Conservation (phyloP, 2,113 vertebrate genomes). For the Lepidiolamprologus cunningtoni region DNA sequence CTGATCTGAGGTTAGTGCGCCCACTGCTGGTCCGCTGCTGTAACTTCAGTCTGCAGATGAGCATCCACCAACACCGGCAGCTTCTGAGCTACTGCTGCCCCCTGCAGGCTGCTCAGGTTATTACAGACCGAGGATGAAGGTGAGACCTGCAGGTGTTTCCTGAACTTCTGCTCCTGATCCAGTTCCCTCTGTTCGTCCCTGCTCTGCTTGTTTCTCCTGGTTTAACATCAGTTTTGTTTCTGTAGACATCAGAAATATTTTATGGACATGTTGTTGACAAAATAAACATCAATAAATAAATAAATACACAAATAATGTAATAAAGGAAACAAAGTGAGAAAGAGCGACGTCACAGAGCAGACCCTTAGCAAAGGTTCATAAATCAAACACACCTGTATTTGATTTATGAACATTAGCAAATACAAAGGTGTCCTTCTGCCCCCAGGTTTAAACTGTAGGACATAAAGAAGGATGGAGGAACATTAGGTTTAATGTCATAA, state of each 20-base stretch:
- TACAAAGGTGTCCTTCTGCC: not conserved
- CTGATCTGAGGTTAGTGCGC: not conserved
- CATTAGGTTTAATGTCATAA: not conserved
- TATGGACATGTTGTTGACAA: not conserved
- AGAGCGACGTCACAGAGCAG: not conserved
- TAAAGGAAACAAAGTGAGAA: not conserved
- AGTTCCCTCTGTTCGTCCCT: not conserved
- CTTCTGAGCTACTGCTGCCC: not conserved
- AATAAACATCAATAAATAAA: not conserved
- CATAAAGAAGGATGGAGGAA: not conserved
- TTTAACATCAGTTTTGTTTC: not conserved
- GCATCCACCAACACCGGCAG: not conserved
- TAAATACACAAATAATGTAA: not conserved
- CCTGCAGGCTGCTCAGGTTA: not conserved
- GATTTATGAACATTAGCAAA: not conserved
- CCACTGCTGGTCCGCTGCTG: not conserved
- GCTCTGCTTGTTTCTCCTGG: not conserved
- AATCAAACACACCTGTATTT: not conserved
- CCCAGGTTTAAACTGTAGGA: not conserved
- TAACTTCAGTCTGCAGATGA: not conserved
- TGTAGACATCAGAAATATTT: not conserved
- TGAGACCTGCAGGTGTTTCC: not conserved
- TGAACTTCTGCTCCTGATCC: not conserved
- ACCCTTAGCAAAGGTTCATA: not conserved
- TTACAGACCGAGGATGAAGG: not conserved